Conservation (phyloP, 2,797 vertebrate genomes). For the Vespertilio murinus region DNA sequence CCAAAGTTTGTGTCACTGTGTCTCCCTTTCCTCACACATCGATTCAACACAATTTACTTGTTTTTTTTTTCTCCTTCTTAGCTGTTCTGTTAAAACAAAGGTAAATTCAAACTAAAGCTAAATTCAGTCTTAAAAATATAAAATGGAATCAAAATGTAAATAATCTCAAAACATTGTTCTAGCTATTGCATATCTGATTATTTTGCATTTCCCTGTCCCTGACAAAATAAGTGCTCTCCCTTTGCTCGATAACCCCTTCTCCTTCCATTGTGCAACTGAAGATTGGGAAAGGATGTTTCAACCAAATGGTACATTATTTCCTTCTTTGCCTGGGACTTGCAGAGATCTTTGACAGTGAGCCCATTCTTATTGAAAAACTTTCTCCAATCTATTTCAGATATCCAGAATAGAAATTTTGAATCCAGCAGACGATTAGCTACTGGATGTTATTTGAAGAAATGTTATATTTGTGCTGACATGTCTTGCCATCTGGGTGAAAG, state of each 20-base stretch:
- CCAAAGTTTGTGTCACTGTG: not conserved
- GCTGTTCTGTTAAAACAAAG: slow-evolving; percentile 7
- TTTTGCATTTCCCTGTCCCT: not conserved
- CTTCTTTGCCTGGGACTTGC: not conserved
- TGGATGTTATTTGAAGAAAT: slow-evolving; percentile 35
- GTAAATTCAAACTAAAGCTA: not conserved
- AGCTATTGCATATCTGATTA: not conserved
- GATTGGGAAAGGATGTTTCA: not conserved
- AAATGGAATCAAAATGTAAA: not conserved
- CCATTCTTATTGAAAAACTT: not conserved
- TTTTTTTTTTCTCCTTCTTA: not conserved
- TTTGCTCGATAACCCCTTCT: not conserved
- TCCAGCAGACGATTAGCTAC: not conserved
- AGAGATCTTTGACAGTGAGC: not conserved
- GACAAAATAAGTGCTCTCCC: not conserved
- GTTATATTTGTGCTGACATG: slow-evolving; percentile 48
- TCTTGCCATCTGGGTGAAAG: slow-evolving; percentile 27
- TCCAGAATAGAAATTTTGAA: not conserved
- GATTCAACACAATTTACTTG: not conserved
- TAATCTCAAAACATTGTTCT: not conserved
- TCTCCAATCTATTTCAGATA: not conserved
- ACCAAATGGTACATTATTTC: not conserved
- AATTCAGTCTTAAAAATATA: not conserved
- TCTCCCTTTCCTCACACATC: not conserved
- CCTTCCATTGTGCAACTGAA: not conserved